A percentile compares a stretch with the other conserved stretches of the same genome.
phyloP scores from a whole-genome alignment of 2,888 invertebrate species.

The Melanchra persicariae region DNA sequence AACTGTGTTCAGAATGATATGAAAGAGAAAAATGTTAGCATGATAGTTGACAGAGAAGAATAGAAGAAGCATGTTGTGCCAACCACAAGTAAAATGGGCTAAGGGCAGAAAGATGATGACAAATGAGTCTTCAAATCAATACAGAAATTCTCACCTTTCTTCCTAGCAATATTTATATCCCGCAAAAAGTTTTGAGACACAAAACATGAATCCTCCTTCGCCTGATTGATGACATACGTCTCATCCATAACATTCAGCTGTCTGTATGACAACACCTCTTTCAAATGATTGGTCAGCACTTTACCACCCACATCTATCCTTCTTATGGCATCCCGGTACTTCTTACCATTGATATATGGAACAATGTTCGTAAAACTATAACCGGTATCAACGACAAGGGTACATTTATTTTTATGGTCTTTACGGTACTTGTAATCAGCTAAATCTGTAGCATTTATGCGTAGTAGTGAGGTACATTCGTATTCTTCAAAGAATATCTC shows the following conservation, averaged over 20 bases:
- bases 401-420: conserved; percentile 91
- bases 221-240: conserved; percentile 99
- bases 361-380: conserved; percentile 98
- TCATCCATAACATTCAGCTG: conserved; percentile 99
- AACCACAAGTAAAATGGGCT: too few species aligned
- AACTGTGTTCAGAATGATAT: too few species aligned
- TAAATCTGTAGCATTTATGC: conserved; percentile 95
- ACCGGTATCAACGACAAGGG: conserved; percentile 97
- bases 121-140: neutral
- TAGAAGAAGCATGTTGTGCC: too few species aligned
- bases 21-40: too few species aligned
- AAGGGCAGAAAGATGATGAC: too few species aligned
- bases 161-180: conserved; percentile 94
- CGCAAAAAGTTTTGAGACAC: conserved; percentile 95
- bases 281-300: conserved; percentile 98
- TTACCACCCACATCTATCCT: conserved; percentile 99
- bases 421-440: conserved; percentile 93
- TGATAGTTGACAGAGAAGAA: too few species aligned
- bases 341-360: conserved; percentile 96
- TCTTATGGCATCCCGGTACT: conserved; percentile 92
- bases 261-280: conserved; percentile 98
- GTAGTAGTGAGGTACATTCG: conserved; percentile 95
- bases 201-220: conserved; percentile 99
- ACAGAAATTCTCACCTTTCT: conserved; percentile 75
- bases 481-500: conserved; percentile 99